Percentiles rank a stretch among this genome's conserved stretches.
Conservation (phyloP, 2,797 vertebrate species). For the Acanthornis magna region DNA sequence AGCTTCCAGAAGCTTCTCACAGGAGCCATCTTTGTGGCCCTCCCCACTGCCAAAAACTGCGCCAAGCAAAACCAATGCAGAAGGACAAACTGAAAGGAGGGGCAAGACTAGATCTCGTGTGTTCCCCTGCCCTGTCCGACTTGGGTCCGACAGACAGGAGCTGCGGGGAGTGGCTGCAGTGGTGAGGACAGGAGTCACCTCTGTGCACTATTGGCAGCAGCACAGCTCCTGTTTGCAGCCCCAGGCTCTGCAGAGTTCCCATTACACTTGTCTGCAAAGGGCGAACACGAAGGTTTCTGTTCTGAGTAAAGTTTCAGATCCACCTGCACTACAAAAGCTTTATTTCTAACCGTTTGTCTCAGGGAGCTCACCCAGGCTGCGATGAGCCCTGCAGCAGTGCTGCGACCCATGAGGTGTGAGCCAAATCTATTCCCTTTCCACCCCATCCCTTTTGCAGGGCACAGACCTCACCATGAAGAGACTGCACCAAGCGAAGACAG, state of each 20-base stretch:
- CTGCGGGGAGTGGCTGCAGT: not conserved
- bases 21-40: too few relatives aligned
- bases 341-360: not conserved
- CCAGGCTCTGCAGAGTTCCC: accelerated
- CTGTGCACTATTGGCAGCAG: accelerated
- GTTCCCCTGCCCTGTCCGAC: not conserved
- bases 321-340: not conserved
- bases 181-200: not conserved
- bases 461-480: not conserved
- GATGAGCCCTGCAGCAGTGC: not conserved
- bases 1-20: too few relatives aligned
- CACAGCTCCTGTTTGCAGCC: not conserved
- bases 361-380: accelerated
- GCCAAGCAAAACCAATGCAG: too few relatives aligned
- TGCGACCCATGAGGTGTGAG: accelerated
- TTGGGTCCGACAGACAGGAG: accelerated
- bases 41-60: too few relatives aligned
- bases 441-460: not conserved
- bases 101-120: not conserved
- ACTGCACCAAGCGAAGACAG: not conserved
- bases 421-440: accelerated
- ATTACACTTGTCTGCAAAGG: not conserved
- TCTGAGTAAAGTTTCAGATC: not conserved
- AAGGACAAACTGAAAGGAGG: not conserved
- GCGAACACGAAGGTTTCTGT: accelerated